A percentile compares a stretch with the other conserved stretches of the same genome.
These are phyloP conservation scores for Pristionchus arcanus DNA, from an alignment of 2,888 invertebrate genomes.

Conservation along the genomic window DNA sequence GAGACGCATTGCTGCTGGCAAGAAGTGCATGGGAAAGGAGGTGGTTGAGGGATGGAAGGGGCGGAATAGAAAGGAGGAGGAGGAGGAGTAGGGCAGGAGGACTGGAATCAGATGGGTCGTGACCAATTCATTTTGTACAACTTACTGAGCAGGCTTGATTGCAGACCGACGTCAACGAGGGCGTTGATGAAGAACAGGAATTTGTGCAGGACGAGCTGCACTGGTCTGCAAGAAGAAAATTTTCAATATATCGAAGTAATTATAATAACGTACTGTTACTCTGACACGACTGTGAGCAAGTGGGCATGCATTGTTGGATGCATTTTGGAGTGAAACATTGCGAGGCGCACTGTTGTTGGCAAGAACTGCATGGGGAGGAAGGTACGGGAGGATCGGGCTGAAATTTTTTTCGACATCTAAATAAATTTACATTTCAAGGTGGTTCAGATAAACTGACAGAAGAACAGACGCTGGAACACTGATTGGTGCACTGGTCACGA, in stretches of 20 bases:
- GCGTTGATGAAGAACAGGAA: background rate
- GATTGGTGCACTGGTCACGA: background rate
- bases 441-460: background rate
- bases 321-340: background rate
- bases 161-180: background rate
- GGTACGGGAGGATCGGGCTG: background rate
- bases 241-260: background rate
- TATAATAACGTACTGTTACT: background rate
- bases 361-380: background rate
- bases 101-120: background rate
- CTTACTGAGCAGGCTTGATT: background rate
- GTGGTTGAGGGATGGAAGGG: background rate
- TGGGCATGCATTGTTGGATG: background rate
- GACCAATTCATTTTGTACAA: background rate
- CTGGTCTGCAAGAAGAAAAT: background rate
- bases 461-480: background rate
- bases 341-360: background rate
- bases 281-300: background rate
- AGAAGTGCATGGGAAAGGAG: background rate
- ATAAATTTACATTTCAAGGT: background rate
- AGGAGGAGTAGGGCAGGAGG: background rate
- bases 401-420: too few species aligned
- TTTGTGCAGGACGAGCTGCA: background rate
- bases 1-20: constrained; percentile 5
- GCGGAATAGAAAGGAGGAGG: background rate